Conservation (phyloP, 2,113 vertebrate species). For the Spheniscus mendiculus region DNA sequence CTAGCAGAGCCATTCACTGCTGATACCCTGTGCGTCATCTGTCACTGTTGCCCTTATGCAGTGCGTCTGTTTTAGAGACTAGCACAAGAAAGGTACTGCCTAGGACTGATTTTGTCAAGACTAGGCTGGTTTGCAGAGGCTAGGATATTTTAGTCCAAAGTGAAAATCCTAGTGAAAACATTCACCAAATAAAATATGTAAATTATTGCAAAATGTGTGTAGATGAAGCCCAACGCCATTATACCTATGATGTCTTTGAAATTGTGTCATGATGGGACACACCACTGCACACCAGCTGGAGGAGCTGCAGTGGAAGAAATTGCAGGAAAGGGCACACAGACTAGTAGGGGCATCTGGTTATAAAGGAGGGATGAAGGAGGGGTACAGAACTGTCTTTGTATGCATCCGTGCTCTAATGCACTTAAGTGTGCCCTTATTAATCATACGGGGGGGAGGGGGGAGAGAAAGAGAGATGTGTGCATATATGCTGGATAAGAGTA, state of each 20-base stretch:
- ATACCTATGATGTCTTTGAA: background rate
- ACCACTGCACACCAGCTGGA: background rate
- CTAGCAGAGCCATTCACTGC: background rate
- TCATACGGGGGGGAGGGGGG: background rate
- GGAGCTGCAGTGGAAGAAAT: background rate
- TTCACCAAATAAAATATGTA: background rate
- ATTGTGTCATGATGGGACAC: background rate
- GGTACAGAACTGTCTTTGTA: background rate
- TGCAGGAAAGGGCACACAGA: background rate
- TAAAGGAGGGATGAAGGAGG: background rate
- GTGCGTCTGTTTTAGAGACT: accelerated
- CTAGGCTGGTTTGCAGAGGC: background rate
- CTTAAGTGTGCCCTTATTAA: background rate
- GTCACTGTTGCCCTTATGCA: background rate
- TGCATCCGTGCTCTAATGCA: too few relatives aligned
- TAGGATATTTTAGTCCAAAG: background rate
- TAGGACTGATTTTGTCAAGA: background rate
- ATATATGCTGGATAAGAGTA: background rate
- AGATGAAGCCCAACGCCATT: background rate
- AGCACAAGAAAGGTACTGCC: background rate
- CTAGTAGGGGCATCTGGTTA: background rate
- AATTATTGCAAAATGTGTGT: background rate
- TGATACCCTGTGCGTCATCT: background rate
- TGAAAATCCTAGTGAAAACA: background rate
- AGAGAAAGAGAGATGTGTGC: background rate